These are phyloP conservation scores for rat (Rattus norvegicus) DNA, from an alignment of 2,113 vertebrate species.

Conservation along the genomic window DNA sequence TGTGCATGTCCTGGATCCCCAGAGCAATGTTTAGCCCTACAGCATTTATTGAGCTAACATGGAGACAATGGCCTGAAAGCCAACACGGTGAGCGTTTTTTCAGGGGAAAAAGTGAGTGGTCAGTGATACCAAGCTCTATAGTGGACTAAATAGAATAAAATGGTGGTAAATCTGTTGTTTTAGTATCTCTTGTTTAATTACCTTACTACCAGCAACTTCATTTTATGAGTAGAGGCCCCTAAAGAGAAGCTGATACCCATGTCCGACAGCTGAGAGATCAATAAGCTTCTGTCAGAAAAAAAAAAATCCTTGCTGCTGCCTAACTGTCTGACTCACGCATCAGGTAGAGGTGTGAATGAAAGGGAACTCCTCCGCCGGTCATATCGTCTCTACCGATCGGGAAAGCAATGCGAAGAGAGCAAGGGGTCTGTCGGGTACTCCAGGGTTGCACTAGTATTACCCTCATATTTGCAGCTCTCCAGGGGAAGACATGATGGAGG, in stretches of 20 bases:
- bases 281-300: not conserved
- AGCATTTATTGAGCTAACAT: not conserved
- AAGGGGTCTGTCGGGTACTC: not conserved
- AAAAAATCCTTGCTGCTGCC: not conserved
- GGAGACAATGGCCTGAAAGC: not conserved
- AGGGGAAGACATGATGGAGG: not conserved
- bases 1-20: not conserved
- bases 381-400: not conserved
- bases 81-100: not conserved
- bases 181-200: not conserved
- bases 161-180: not conserved
- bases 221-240: not conserved
- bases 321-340: not conserved
- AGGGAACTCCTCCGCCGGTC: not conserved
- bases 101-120: conserved; percentile 33
- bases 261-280: no score
- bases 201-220: not conserved
- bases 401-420: not conserved
- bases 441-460: not conserved
- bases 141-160: not conserved
- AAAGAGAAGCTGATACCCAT: not conserved
- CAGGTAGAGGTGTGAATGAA: not conserved
- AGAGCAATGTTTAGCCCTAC: not conserved
- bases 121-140: not conserved
- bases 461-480: accelerated